Evolutionary conservation across 1,140 invertebrate species (phyloP).

Genomic region (Limonius californicus): DNA sequence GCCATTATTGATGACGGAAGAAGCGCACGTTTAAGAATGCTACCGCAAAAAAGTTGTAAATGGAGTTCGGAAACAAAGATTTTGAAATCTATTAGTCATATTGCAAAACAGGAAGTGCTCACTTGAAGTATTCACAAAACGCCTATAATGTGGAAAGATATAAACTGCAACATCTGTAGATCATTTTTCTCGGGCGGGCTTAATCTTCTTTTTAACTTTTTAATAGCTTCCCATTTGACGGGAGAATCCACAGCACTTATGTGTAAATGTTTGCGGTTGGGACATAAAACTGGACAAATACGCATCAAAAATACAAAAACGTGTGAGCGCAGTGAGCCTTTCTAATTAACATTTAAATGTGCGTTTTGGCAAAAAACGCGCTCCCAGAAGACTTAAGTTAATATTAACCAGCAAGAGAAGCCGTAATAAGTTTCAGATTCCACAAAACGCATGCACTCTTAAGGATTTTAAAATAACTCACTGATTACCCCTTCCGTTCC

Average conservation of each 20-base stretch:
- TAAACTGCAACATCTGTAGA: background rate
- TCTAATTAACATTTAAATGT: background rate
- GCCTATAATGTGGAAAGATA: background rate
- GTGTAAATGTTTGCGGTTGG: no score
- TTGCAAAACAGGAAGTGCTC: background rate
- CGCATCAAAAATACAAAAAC: background rate
- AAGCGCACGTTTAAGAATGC: no score
- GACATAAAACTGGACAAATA: no score
- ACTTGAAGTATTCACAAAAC: background rate
- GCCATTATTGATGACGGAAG: no score
- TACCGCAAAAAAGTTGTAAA: constrained; percentile 3
- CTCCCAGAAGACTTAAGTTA: no score
- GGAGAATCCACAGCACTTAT: background rate
- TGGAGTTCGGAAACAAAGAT: constrained; percentile 14
- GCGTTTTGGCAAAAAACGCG: no score
- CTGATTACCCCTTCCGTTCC: constrained; percentile 16
- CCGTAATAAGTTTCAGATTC: background rate
- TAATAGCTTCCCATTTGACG: background rate
- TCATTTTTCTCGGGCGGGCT: background rate
- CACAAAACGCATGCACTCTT: background rate
- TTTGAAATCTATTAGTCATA: constrained; percentile 9
- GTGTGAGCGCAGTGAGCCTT: no score
- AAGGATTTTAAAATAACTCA: constrained; percentile 17
- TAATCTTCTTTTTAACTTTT: background rate
- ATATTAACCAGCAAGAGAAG: no score